Evolutionary conservation across 2,797 vertebrate species (phyloP), one percentile per base, ranked within the genome.

Genomic region (Lithobates pipiens): DNA sequence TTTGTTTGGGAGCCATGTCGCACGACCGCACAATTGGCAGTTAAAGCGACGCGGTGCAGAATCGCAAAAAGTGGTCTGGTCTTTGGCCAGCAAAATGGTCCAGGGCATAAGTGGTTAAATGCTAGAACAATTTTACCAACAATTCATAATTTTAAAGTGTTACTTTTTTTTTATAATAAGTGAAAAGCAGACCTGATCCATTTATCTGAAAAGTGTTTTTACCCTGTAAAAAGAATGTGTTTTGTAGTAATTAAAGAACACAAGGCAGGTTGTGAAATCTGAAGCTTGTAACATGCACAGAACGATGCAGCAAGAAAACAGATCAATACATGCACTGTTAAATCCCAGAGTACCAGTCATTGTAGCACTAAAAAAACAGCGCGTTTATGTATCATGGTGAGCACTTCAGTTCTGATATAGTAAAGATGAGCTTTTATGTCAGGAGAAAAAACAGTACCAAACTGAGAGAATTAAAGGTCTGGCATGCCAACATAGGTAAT

Each of bases 381-480:
- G 34, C 27, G n/a, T 77, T 83, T 69, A 57, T 75, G 27, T 68
- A 87, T 83, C 76, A 83, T 79, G 68, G 65, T 71, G 71, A 50
- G 27, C 29, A 57, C 72, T 80, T 75, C n/a, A n/a, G n/a, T 76
- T 80, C 32, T 16, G 63, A 65, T 72, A 72, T 81, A 68, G 72
- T 68, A 81, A 57, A 50, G 79, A 86, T 36, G 10, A 86, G 46
- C 65, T 67, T 81, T 86, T 77, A 71, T 83, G 79, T 65, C 13
- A 67, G 39, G 44, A 39, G 61, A 80, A 70, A 77, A 79, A 69
- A 73, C 68, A 86, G 68, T 72, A 78, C 80, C 85, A 87, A 79
- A 74, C 80, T 67, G 76, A 57, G 85, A 87, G 61, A 87, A 83
- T 83, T 27, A 83, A 87, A 83, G 85, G 85, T 79, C 76, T 86